Evolutionary conservation across 2,797 vertebrate genomes (phyloP), one percentile per base, ranked within the genome.

Genomic region (Hozukius guyotensis): DNA sequence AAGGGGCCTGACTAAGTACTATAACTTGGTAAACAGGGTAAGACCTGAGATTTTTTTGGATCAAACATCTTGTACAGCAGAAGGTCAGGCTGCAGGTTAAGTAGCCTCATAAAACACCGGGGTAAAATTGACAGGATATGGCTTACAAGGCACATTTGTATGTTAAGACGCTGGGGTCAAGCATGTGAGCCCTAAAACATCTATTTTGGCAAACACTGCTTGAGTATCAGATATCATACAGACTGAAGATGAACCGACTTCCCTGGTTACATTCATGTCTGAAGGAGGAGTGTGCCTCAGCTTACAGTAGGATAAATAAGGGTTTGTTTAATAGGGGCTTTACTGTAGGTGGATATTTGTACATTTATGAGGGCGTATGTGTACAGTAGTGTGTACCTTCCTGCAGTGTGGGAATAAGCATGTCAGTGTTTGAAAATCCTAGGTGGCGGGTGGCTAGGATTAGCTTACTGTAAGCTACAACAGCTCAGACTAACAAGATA

Each of bases 381-480:
- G 49, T 53, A 53, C 8, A 22, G 20, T 16, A 36, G n/a, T 13
- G 11, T 81, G 61, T 70, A 36, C 71, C 56, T 24, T 29, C 14
- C n/a, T 75, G 25, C 5, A 53, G 59, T 67, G 72, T 80, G 76
- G 46, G 55, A 81, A 75, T 81, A 86, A 87, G 82, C 88, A 85
- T 88, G 91, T 89, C 67, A 74, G 78, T 24, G 42, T 84, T 87
- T 89, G 80, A 81, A 89, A 92, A 86, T 87, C 86, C n/a, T 10
- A 88, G 80, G 90, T 90, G 87, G 87, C 72, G 85, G 86, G 66
- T 89, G 82, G 84, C 74, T 83, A 52, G 82, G 91, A 95, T 94
- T 93, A 94, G 93, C 93, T 94, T 94, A 93, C 87, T 65, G 70
- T 93, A 95, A 94, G 79, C 93, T 92, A 93, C 83, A 81, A 89